Evolutionary conservation across 1,140 invertebrate species (phyloP), one percentile per base, ranked within the genome.

Genomic region (Lethrus apterus): DNA sequence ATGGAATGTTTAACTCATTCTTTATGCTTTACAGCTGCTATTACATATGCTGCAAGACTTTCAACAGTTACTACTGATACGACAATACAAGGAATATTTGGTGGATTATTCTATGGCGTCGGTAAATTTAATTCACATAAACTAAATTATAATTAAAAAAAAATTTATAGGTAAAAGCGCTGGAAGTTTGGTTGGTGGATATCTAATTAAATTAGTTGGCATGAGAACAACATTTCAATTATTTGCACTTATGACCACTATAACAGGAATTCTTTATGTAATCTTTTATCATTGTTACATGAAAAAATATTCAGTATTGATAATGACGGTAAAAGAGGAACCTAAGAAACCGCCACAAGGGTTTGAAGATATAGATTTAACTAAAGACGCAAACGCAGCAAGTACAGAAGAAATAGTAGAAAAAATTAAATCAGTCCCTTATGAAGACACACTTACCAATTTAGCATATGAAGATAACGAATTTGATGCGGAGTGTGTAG

Each of bases 1-100:
- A 72, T 90, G 65, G 87, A 91, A 72, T 83, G 81, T 1, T 78
- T 91, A 35, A 90, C 87, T n/a, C 81, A 84, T 50, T 84, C 84
- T 10, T 66, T 93, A 33, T 81, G 85, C 52, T 85, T 86, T 64
- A 88, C 86, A 0, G 84, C 87, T 1, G 84, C 84, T 7, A 81
- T 88, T 2, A 87, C 85, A 17, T 90, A 89, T 58, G 84, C 84
- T 0, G 85, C 83, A 2, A 78, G 80, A 48, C 70, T 90, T 2
- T 84, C 85, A 8, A 86, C 84, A 2, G 76, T 77, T n/a, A 80
- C 84, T 2, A 87, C 87, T 1, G 81, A 89, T 51, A 84, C 82
- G 11, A 88, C 84, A 8, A 79, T 90, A 45, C 86, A 91, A 65
- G 86, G 87, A 34, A 67, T 90, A 33, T 70, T 91, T 2, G 85